Evolutionary conservation across 2,888 invertebrate species (phyloP), one percentile per base, ranked within the genome.

Genomic region (Nymphalis urticae): DNA sequence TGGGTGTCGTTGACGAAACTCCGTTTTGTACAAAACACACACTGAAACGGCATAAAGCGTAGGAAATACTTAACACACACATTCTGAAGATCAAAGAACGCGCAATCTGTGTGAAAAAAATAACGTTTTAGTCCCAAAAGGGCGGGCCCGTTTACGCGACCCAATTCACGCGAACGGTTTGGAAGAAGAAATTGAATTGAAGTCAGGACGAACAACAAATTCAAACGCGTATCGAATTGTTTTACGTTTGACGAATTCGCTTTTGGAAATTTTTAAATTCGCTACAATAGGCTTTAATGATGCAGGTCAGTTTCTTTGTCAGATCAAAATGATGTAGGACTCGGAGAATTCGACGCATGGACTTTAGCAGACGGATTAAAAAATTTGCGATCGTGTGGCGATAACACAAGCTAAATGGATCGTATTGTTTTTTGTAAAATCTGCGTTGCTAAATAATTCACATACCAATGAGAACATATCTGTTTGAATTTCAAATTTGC

Each of bases 161-260:
- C 92, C 91, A 92, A 92, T 92, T 92, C 90, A 90, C 90, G 89
- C 88, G 89, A 90, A 82, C 88, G 83, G 85, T 85, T 86, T 82
- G 85, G 88, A 86, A 88, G 87, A 91, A 91, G 91, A 91, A 92
- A 92, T 92, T 89, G 90, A 92, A 92, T 92, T 90, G 90, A 90
- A 89, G 82, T 81, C 83, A 80, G 85, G 82, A 83, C 87, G 80
- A 89, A 91, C 90, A 90, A 91, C 92, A 89, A 90, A 92, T 89
- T 89, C 87, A 83, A 90, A 92, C 88, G 92, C 92, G 92, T 92
- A 90, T 92, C 92, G 92, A 92, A 92, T 92, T 92, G 92, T 92
- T 92, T 92, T 92, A 92, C 89, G 89, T 90, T 91, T 91, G 90
- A 89, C 90, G 91, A 89, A 89, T 90, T 90, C 90, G 86, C 87